Evolutionary conservation across 2,113 vertebrate species (phyloP).

Genomic region (Myotis yumanensis): DNA sequence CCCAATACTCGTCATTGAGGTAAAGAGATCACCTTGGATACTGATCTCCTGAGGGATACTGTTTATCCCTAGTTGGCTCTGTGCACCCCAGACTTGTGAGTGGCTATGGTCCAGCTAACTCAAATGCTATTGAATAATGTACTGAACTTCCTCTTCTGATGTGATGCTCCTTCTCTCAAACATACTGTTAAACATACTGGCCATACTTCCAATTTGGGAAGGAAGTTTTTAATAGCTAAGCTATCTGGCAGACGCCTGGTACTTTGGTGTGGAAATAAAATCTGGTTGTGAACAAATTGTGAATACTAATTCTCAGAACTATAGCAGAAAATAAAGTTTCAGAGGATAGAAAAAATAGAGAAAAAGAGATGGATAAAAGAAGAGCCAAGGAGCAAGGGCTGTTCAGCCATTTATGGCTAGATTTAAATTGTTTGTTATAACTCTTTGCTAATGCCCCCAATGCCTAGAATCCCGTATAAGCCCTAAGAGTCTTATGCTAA

Average conservation of each 20-base stretch:
- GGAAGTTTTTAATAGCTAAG: neutral
- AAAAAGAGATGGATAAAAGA: neutral
- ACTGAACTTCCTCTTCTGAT: neutral
- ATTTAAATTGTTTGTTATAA: neutral
- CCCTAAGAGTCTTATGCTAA: neutral
- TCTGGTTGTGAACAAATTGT: neutral
- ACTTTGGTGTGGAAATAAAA: neutral
- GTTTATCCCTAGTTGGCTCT: accelerated
- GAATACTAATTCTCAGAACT: neutral
- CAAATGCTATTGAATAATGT: neutral
- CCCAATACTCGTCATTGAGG: neutral
- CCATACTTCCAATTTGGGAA: neutral
- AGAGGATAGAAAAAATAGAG: neutral
- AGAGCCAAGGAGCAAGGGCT: neutral
- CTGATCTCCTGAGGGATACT: neutral
- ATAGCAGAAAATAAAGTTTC: neutral
- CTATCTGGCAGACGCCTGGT: neutral
- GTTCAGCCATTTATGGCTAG: neutral
- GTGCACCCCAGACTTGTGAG: accelerated
- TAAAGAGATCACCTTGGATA: neutral
- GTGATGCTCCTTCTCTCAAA: neutral
- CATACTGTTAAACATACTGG: neutral
- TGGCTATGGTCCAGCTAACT: neutral
- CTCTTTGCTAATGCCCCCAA: neutral
- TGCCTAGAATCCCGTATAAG: neutral